Conservation (phyloP, 2,888 invertebrate species). For the Protonemura montana region DNA sequence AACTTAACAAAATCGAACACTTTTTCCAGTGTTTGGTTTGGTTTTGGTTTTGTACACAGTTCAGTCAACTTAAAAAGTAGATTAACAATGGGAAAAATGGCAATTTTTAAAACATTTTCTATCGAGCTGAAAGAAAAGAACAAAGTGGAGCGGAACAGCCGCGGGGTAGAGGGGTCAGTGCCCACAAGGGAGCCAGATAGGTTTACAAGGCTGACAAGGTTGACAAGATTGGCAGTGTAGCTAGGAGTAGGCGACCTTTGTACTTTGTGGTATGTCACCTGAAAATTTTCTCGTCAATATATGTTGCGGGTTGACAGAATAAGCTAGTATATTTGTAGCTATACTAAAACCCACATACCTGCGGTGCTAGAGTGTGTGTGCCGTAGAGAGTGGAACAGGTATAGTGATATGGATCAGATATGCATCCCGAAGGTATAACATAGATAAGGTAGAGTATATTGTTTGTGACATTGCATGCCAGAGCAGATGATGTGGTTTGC, state of each 20-base stretch:
- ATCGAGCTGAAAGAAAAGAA: not conserved
- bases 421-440: not conserved
- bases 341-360: not conserved
- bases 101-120: not conserved
- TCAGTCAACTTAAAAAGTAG: not conserved
- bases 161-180: not conserved
- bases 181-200: too few relatives aligned
- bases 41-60: not conserved
- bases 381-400: not conserved
- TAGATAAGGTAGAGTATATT: not conserved
- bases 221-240: not conserved
- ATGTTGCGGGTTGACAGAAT: not conserved
- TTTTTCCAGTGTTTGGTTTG: not conserved
- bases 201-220: not conserved
- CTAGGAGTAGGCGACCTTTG: not conserved
- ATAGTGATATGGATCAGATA: not conserved
- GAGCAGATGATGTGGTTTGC: not conserved
- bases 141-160: not conserved
- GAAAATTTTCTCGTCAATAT: not conserved
- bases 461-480: not conserved
- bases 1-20: not conserved
- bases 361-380: not conserved
- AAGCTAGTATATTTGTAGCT: not conserved
- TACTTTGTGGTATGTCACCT: not conserved
- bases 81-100: not conserved